Evolutionary conservation across 2,113 vertebrate species (phyloP).

Genomic region (Odontesthes bonariensis): DNA sequence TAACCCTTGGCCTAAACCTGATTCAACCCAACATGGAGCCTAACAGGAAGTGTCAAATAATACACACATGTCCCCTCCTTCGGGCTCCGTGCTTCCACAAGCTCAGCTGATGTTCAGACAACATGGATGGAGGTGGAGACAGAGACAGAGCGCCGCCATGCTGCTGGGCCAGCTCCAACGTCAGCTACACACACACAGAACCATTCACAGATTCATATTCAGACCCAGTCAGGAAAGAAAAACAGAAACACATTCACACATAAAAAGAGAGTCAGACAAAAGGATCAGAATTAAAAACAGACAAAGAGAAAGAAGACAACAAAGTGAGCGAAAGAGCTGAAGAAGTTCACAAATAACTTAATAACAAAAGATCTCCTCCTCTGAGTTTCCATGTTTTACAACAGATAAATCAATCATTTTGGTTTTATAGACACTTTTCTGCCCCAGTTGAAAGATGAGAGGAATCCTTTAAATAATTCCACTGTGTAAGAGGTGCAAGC

Average conservation of each 20-base stretch:
- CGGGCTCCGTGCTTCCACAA: slow-evolving; percentile 74
- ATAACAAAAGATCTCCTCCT: too few species aligned
- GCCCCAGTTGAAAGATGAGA: too few species aligned
- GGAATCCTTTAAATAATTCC: too few species aligned
- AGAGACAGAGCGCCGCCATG: slow-evolving; percentile 71
- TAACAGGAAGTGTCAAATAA: slow-evolving; percentile 35
- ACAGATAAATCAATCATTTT: too few species aligned
- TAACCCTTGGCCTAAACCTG: slow-evolving; percentile 15
- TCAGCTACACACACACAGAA: slow-evolving; percentile 54
- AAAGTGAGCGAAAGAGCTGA: background rate
- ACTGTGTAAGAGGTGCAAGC: too few species aligned
- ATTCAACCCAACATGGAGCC: slow-evolving; percentile 20
- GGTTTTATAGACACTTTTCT: too few species aligned
- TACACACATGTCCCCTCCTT: slow-evolving; percentile 75
- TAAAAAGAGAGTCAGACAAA: slow-evolving; percentile 33
- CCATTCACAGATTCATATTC: background rate
- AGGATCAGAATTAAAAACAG: slow-evolving; percentile 25
- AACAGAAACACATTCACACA: slow-evolving; percentile 9
- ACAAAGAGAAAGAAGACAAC: slow-evolving; percentile 17
- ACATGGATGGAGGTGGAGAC: slow-evolving; percentile 70
- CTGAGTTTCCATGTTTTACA: too few species aligned
- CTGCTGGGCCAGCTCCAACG: slow-evolving; percentile 73
- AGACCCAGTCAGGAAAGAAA: background rate
- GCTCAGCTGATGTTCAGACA: slow-evolving; percentile 78
- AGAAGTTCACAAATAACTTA: background rate